phyloP scores from a whole-genome alignment of 2,888 invertebrate species.

The Caenorhabditis wallacei region DNA sequence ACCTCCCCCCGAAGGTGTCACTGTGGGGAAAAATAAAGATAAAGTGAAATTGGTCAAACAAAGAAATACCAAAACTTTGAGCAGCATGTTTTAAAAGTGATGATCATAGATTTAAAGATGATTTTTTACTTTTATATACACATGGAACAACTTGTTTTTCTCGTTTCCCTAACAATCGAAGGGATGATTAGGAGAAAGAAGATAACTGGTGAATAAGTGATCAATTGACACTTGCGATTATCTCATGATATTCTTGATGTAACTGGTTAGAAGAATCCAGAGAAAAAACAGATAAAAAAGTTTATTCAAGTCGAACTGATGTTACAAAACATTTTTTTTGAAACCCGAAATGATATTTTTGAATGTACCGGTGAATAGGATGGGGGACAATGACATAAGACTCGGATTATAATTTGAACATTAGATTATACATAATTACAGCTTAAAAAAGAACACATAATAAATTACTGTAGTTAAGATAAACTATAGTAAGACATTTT shows the following conservation, averaged over 20 bases:
- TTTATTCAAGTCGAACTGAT: too few relatives aligned
- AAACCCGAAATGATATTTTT: neutral
- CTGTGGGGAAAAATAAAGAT: conserved; percentile 57
- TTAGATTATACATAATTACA: too few relatives aligned
- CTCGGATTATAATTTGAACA: neutral
- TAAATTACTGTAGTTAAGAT: neutral
- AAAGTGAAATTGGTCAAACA: conserved; percentile 20
- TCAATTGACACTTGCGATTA: conserved; percentile 34
- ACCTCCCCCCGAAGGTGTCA: conserved; percentile 35
- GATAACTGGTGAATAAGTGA: neutral
- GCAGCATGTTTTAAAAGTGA: conserved; percentile 20
- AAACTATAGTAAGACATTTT: conserved; percentile 1
- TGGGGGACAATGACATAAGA: neutral
- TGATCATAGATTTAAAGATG: neutral
- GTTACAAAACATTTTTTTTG: neutral
- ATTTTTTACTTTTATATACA: neutral
- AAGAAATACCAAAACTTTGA: conserved; percentile 24
- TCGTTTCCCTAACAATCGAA: neutral
- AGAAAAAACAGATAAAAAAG: neutral
- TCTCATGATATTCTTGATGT: neutral
- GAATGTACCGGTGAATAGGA: neutral
- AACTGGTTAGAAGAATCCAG: too few relatives aligned
- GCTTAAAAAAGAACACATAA: neutral
- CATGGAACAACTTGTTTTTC: conserved; percentile 12
- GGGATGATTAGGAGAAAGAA: neutral